Conservation (phyloP, 2,888 invertebrate genomes). For the Orchesella flavescens region DNA sequence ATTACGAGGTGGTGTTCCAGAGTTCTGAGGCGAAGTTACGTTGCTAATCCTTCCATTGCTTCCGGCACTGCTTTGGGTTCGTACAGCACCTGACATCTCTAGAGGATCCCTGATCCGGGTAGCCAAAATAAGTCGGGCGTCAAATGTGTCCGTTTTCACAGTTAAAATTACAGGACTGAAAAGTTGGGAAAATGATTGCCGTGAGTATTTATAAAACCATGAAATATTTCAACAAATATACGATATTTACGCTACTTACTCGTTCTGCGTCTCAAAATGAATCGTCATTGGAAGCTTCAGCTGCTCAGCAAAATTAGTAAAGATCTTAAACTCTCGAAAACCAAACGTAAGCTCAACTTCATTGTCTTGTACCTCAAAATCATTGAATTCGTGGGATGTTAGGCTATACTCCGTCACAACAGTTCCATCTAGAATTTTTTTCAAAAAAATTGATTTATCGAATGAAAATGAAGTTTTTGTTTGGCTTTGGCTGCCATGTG, state of each 20-base stretch:
- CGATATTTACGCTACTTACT: constrained; percentile 58
- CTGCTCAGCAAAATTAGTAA: too few relatives aligned
- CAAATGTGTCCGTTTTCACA: constrained; percentile 52
- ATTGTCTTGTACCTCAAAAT: constrained; percentile 56
- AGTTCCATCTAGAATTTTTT: constrained; percentile 64
- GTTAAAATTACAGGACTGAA: constrained; percentile 59
- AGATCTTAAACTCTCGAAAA: too few relatives aligned
- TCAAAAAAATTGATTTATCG: background rate
- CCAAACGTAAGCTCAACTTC: too few relatives aligned
- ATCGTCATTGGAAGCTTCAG: too few relatives aligned
- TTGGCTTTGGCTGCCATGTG: too few relatives aligned
- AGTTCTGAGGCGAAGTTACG: constrained; percentile 40
- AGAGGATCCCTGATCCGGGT: constrained; percentile 32
- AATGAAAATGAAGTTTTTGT: background rate
- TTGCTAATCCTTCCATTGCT: constrained; percentile 46
- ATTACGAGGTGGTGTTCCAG: background rate
- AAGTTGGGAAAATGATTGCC: background rate
- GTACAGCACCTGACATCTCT: background rate
- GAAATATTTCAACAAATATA: too few relatives aligned
- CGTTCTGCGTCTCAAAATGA: constrained; percentile 56
- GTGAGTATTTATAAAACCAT: too few relatives aligned
- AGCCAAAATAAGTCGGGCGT: constrained; percentile 54
- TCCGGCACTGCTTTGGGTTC: background rate
- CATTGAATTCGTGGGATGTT: constrained; percentile 65
- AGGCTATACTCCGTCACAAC: constrained; percentile 68